Conservation (phyloP, 2,797 vertebrate species). For the Anguilla anguilla region DNA sequence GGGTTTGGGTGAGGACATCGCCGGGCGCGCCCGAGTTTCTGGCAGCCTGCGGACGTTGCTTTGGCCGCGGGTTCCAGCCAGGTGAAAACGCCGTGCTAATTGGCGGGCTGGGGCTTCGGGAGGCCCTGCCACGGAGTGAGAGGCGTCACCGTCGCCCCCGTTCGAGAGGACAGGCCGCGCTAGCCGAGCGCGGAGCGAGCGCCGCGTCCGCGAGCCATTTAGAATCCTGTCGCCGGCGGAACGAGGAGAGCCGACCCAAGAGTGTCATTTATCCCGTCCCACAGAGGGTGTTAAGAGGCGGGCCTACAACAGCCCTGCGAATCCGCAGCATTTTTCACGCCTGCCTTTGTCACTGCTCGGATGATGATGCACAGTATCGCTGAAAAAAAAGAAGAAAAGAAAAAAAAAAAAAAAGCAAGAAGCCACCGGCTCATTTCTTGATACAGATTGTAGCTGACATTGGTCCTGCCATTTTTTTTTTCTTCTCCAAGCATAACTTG, state of each 20-base stretch:
- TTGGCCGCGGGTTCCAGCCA: not conserved
- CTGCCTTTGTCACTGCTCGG: not conserved
- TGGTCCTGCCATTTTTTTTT: not conserved
- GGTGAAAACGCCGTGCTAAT: slow-evolving; percentile 3
- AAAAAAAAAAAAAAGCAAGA: too few relatives aligned
- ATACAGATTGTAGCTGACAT: not conserved
- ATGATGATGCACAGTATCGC: not conserved
- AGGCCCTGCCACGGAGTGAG: not conserved
- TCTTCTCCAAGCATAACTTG: not conserved
- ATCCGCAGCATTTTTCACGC: not conserved
- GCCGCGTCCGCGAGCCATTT: not conserved
- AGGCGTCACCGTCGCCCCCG: not conserved
- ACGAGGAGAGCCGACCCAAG: not conserved
- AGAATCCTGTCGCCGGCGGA: not conserved
- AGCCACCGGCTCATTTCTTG: not conserved
- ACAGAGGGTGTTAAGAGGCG: not conserved
- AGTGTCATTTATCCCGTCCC: not conserved
- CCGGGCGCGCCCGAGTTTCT: not conserved
- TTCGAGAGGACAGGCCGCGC: not conserved
- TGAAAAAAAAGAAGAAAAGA: not conserved
- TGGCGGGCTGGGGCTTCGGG: not conserved
- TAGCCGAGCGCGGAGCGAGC: too few relatives aligned
- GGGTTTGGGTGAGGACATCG: not conserved
- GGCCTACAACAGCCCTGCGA: not conserved
- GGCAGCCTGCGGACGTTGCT: not conserved